A percentile compares a stretch with the other conserved stretches of the same genome.
Conservation (phyloP, 2,888 invertebrate genomes). For the Idaea biselata region DNA sequence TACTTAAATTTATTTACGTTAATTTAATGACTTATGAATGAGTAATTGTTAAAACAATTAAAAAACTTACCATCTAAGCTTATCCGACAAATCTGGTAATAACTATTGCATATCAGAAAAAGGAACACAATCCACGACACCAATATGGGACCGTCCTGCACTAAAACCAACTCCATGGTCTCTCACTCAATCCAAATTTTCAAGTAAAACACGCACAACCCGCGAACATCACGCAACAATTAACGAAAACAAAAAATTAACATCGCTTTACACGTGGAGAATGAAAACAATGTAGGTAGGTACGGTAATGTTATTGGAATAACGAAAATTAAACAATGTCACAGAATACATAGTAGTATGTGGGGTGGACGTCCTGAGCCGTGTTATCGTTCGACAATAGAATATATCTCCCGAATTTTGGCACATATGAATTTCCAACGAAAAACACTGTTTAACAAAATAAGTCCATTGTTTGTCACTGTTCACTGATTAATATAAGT, state of each 20-base stretch:
- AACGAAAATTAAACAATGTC: slow-evolving; percentile 34
- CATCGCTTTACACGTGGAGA: slow-evolving; percentile 16
- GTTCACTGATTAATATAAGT: slow-evolving; percentile 1
- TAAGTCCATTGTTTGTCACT: slow-evolving; percentile 39
- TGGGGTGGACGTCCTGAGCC: slow-evolving; percentile 65
- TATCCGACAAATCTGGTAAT: slow-evolving; percentile 58
- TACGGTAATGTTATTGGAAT: slow-evolving; percentile 25
- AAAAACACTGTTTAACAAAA: slow-evolving; percentile 51
- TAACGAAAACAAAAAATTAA: slow-evolving; percentile 1
- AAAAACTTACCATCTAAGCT: slow-evolving; percentile 43
- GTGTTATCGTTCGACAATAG: slow-evolving; percentile 73
- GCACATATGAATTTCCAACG: slow-evolving; percentile 64
- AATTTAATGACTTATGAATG: no score
- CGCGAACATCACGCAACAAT: slow-evolving; percentile 18
- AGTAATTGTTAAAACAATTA: background rate
- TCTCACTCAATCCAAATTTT: slow-evolving; percentile 27
- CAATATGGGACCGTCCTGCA: slow-evolving; percentile 68
- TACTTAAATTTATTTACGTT: no score
- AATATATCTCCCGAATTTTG: slow-evolving; percentile 63
- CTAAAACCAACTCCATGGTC: slow-evolving; percentile 57
- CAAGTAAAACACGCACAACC: slow-evolving; percentile 14
- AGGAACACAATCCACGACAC: slow-evolving; percentile 72
- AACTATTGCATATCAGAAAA: slow-evolving; percentile 67
- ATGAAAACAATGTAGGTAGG: slow-evolving; percentile 9
- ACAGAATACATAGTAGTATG: slow-evolving; percentile 21